phyloP scores from a whole-genome alignment of 2,113 vertebrate genomes.

The Electrona antarctica region DNA sequence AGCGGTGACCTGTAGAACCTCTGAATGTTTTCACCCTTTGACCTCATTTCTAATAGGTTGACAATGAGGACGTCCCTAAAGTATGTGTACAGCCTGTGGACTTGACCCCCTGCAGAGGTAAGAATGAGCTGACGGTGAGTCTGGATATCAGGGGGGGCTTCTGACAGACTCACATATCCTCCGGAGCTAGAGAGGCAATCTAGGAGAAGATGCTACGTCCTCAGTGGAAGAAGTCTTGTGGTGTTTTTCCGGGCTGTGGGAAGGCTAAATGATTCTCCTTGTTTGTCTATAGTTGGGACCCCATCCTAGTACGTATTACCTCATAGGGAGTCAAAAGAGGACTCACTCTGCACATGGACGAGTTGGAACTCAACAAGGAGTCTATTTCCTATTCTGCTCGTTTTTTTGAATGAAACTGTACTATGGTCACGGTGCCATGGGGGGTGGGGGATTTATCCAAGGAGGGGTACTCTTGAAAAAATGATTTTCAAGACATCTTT shows the following conservation, averaged over 20 bases:
- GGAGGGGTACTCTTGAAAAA: constrained; percentile 16
- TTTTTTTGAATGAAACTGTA: constrained; percentile 60
- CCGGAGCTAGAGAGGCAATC: constrained; percentile 7
- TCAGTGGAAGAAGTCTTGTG: constrained; percentile 7
- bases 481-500: neutral
- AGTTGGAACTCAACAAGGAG: constrained; percentile 7
- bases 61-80: neutral
- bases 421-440: constrained; percentile 69
- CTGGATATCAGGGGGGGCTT: constrained; percentile 23
- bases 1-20: constrained; percentile 92
- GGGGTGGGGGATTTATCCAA: neutral
- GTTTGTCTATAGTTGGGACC: constrained; percentile 36
- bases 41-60: neutral
- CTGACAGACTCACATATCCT: constrained; percentile 36
- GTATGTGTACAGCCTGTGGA: too few species aligned
- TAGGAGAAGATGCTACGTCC: neutral
- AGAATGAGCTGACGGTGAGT: constrained; percentile 1
- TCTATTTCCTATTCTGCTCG: constrained; percentile 42
- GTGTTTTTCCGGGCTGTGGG: constrained; percentile 23
- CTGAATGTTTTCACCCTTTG: neutral
- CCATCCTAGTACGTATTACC: constrained; percentile 57
- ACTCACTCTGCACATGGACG: constrained; percentile 51
- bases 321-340: constrained; percentile 41
- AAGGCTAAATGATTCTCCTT: constrained; percentile 24
- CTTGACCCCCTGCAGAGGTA: neutral